phyloP scores from a whole-genome alignment of 1,140 invertebrate species.

The Anthonomus grandis region DNA sequence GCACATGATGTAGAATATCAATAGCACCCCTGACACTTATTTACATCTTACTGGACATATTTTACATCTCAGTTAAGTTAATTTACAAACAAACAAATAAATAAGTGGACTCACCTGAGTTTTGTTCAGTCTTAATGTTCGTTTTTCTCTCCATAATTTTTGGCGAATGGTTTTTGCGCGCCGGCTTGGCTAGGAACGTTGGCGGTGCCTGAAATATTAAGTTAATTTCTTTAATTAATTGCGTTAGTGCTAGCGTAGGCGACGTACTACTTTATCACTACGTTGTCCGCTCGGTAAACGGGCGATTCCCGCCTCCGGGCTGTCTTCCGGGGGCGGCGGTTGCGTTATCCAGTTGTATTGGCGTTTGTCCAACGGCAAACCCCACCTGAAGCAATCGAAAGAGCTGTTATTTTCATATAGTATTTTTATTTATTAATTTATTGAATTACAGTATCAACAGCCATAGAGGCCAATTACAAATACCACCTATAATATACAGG shows the following conservation, averaged over 20 bases:
- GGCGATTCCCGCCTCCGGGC: constrained; percentile 74
- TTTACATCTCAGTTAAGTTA: too few species aligned
- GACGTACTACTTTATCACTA: constrained; percentile 69
- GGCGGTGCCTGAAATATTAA: constrained; percentile 53
- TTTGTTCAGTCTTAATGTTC: constrained; percentile 40
- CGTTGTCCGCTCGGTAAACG: constrained; percentile 76
- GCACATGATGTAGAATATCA: too few species aligned
- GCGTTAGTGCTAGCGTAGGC: neutral
- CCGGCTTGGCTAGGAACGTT: constrained; percentile 56
- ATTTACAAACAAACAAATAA: too few species aligned
- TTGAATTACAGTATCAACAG: too few species aligned
- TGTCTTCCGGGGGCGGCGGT: constrained; percentile 82
- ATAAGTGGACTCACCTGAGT: constrained; percentile 41
- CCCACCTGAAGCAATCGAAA: constrained; percentile 57
- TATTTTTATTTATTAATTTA: too few species aligned
- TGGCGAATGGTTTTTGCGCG: constrained; percentile 61
- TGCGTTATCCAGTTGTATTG: constrained; percentile 91
- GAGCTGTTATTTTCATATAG: too few species aligned
- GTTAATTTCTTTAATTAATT: neutral
- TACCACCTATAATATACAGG: too few species aligned
- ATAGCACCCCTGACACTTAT: too few species aligned
- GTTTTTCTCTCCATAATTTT: constrained; percentile 55
- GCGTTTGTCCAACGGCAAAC: constrained; percentile 79
- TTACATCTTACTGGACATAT: too few species aligned
- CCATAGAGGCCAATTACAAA: too few species aligned